Evolutionary conservation across 2,888 invertebrate genomes (phyloP).

Genomic region (Ferdinandea cuprea): DNA sequence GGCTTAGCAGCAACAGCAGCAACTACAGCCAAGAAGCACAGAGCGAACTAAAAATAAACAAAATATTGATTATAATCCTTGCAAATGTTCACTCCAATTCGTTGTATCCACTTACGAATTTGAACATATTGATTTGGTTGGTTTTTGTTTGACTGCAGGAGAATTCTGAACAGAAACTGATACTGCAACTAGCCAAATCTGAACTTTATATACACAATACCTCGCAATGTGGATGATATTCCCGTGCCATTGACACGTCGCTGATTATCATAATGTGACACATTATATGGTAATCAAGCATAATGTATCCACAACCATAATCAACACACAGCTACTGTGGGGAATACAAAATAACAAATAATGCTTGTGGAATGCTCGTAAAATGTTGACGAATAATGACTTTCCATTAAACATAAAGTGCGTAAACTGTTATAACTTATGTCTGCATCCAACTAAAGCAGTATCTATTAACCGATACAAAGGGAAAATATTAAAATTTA

Average conservation of each 20-base stretch:
- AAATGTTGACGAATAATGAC: no score
- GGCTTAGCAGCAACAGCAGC: constrained; percentile 60
- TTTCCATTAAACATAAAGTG: no score
- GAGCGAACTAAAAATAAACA: constrained; percentile 35
- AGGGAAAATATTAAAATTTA: not conserved
- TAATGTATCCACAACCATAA: not conserved
- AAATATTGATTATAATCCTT: not conserved
- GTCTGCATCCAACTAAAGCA: not conserved
- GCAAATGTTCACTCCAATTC: not conserved
- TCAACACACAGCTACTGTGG: no score
- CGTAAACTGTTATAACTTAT: no score
- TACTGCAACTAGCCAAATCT: constrained; percentile 9
- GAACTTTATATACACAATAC: constrained; percentile 43
- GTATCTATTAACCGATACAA: not conserved
- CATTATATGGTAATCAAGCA: not conserved
- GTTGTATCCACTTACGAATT: constrained; percentile 54
- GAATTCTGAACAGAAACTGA: constrained; percentile 56
- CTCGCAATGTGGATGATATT: constrained; percentile 23
- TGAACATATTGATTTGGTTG: constrained; percentile 51
- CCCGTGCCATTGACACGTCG: constrained; percentile 42
- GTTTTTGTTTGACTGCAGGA: constrained; percentile 24
- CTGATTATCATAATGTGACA: not conserved
- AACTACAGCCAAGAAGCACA: constrained; percentile 53
- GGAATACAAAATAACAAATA: no score
- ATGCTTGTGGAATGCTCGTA: no score